A percentile compares a stretch with the other conserved stretches of the same genome.
Conservation (phyloP, 2,113 vertebrate species). For the Oncorhynchus tshawytscha region DNA sequence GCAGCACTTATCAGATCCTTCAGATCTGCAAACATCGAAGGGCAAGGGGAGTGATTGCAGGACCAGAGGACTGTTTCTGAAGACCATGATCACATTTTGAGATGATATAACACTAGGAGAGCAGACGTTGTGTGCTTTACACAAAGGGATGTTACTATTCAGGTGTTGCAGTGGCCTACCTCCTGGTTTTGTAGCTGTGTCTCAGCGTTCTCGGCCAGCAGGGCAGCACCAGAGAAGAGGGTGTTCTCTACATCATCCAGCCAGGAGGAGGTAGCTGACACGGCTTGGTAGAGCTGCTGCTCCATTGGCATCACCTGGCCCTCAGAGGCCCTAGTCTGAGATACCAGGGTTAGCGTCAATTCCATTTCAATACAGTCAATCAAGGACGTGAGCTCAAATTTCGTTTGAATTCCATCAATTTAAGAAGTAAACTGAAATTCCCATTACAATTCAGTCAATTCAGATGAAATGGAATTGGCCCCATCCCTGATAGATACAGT, state of each 20-base stretch:
- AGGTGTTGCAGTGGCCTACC: slow-evolving; percentile 56
- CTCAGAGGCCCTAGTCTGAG: slow-evolving; percentile 63
- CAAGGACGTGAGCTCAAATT: too few species aligned
- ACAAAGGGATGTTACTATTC: not conserved
- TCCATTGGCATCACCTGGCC: slow-evolving; percentile 73
- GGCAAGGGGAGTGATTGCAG: too few species aligned
- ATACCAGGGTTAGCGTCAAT: too few species aligned
- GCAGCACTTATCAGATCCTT: too few species aligned
- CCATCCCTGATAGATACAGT: too few species aligned
- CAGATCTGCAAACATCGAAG: too few species aligned
- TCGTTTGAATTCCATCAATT: too few species aligned
- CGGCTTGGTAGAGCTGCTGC: slow-evolving; percentile 81
- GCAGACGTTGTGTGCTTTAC: not conserved
- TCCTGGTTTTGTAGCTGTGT: slow-evolving; percentile 82
- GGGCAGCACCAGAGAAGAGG: slow-evolving; percentile 76
- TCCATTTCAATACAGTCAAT: too few species aligned
- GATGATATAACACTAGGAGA: too few species aligned
- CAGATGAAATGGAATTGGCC: not conserved
- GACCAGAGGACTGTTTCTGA: too few species aligned
- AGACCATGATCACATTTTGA: too few species aligned
- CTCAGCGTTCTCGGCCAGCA: slow-evolving; percentile 81
- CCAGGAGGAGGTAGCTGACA: slow-evolving; percentile 83
- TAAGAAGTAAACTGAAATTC: not conserved
- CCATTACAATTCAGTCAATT: not conserved
- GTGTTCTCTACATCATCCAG: slow-evolving; percentile 84